Evolutionary conservation across 2,797 vertebrate genomes (phyloP), one percentile per base, ranked within the genome.

Genomic region (Gobionotothen gibberifrons): DNA sequence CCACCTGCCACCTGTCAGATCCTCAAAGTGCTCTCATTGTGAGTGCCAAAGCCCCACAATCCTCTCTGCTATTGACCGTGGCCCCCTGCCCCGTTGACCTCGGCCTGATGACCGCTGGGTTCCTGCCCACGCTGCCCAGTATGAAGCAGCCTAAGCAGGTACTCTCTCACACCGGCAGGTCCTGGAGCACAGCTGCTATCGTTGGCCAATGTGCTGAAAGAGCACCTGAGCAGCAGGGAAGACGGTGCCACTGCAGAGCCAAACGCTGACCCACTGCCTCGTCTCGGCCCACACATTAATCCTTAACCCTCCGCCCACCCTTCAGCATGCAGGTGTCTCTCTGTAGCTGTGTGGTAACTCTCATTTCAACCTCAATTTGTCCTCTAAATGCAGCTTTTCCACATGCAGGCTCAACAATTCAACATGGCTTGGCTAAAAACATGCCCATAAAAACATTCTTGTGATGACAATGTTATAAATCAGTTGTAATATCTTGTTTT

Each of bases 1-100:
- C 69, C 66, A 39, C 15, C 54, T 65, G 64, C 68, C 80, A 74
- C 40, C 68, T 68, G 65, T 76, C 69, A 62, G 56, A 73, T n/a
- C 43, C 68, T 76, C 59, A 58, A 22, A 59, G 26, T 19, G 49
- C 53, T 67, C 47, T 74, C 21, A 40, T 39, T 42, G 51, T 55
- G 47, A 3, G 17, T 57, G 75, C 66, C 74, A 78, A 64, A 52
- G 40, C 58, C 54, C 49, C 51, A 29, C 22, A 29, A 53, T 32
- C 32, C 52, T 67, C 11, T 0, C n/a, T 9, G 51, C 17, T 60
- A 44, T 21, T 58, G 61, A 72, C 58, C 13, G 3, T 19, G 59
- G 56, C 49, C 13, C n/a, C 42, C 14, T 9, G 19, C 21, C 13
- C 9, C 15, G 10, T 67, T 66, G 56, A 81, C 70, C 73, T 62